phyloP scores from a whole-genome alignment of 2,888 invertebrate species.

The Encarsia formosa region DNA sequence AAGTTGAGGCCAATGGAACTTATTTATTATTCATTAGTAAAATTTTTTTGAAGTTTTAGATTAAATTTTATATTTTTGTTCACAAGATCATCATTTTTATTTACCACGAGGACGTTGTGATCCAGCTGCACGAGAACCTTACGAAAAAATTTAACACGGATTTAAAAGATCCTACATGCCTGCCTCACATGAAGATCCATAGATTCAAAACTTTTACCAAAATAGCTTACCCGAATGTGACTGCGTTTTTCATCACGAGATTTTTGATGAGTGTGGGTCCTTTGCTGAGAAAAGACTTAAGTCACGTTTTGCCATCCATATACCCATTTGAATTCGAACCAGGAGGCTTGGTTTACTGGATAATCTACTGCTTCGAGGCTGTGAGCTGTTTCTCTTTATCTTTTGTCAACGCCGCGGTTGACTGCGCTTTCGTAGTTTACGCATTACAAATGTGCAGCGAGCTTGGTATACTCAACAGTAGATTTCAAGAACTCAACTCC shows the following conservation, averaged over 20 bases:
- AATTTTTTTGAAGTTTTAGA: too few relatives aligned
- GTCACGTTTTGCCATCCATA: conserved; percentile 19
- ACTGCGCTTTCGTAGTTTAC: conserved; percentile 34
- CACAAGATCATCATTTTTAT: conserved; percentile 4
- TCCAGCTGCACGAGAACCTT: conserved; percentile 1
- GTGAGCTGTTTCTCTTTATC: conserved; percentile 8
- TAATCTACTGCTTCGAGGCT: conserved; percentile 12
- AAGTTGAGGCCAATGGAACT: too few relatives aligned
- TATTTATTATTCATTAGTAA: too few relatives aligned
- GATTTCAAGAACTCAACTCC: conserved; percentile 19
- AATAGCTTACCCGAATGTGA: neutral
- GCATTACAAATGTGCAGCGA: conserved; percentile 33
- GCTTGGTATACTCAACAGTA: conserved; percentile 28
- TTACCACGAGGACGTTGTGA: conserved; percentile 4
- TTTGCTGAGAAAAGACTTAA: conserved; percentile 14
- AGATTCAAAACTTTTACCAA: neutral
- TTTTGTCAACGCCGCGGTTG: conserved; percentile 24
- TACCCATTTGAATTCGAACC: conserved; percentile 28
- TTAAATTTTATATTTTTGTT: too few relatives aligned
- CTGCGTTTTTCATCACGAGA: neutral
- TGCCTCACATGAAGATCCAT: neutral
- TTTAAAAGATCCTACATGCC: neutral
- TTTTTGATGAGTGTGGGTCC: neutral
- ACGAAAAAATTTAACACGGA: neutral
- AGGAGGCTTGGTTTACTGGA: conserved; percentile 15